A percentile compares a stretch with the other conserved stretches of the same genome.
Evolutionary conservation across 2,797 vertebrate genomes (phyloP).

Genomic region (Hafferia zeledoni): DNA sequence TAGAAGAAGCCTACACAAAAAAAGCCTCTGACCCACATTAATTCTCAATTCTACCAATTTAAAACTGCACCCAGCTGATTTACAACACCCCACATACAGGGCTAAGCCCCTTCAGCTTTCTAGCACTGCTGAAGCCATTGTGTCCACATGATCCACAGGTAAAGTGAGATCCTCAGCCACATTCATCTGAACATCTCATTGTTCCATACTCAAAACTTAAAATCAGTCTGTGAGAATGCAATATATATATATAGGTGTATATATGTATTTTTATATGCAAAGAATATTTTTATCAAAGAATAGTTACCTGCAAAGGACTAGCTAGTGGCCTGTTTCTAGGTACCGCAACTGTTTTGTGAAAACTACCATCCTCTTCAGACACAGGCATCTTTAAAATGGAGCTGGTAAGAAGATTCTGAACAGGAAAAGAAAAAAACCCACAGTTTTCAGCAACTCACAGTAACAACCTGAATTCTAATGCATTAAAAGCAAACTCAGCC

Average conservation of each 20-base stretch:
- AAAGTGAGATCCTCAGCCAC: neutral
- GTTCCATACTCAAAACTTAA: neutral
- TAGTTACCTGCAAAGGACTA: constrained; percentile 80
- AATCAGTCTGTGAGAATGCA: neutral
- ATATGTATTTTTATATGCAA: neutral
- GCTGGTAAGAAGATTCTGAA: constrained; percentile 92
- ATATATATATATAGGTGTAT: neutral
- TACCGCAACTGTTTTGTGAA: constrained; percentile 85
- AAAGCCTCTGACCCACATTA: rapidly evolving
- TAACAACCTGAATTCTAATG: neutral
- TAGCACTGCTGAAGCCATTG: neutral
- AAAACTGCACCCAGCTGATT: neutral
- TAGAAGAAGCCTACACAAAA: neutral
- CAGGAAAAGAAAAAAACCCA: neutral
- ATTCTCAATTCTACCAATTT: neutral
- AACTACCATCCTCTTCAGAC: constrained; percentile 86
- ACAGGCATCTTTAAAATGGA: constrained; percentile 87
- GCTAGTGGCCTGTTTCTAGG: constrained; percentile 85
- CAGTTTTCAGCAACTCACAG: constrained; percentile 19
- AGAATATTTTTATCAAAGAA: neutral
- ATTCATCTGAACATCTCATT: neutral
- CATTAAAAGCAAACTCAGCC: neutral
- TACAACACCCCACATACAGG: rapidly evolving
- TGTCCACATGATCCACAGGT: neutral
- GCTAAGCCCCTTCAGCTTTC: neutral